phyloP scores from a whole-genome alignment of 2,888 invertebrate genomes.

The Hedychridium roseum region DNA sequence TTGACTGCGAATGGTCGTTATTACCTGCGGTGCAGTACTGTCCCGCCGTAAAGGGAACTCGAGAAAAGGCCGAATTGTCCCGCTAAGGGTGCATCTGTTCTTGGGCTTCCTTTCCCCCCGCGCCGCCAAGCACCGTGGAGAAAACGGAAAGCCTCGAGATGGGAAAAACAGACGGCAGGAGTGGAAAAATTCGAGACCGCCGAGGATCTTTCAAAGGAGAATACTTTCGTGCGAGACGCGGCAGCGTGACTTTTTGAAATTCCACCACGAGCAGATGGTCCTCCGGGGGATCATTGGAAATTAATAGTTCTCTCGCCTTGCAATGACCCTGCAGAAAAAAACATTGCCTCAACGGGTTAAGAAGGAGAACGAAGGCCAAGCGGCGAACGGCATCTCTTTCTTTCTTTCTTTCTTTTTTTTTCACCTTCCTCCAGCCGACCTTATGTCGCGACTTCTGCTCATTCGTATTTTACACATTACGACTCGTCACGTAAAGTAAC shows the following conservation, averaged over 20 bases:
- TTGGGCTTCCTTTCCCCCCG: slow-evolving; percentile 37
- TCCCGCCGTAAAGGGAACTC: background rate
- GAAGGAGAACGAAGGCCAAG: background rate
- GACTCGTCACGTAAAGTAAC: too few relatives aligned
- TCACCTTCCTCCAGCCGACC: too few relatives aligned
- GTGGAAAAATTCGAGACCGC: slow-evolving; percentile 9
- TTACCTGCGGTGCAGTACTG: slow-evolving; percentile 22
- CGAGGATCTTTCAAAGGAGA: background rate
- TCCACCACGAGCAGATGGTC: slow-evolving; percentile 50
- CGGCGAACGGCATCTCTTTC: background rate
- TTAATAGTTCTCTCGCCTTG: slow-evolving; percentile 52
- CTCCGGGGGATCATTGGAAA: slow-evolving; percentile 53
- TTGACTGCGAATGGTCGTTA: slow-evolving; percentile 20
- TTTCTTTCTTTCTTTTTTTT: background rate
- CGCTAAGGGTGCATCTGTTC: slow-evolving; percentile 44
- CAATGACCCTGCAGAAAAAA: too few relatives aligned
- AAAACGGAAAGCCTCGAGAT: slow-evolving; percentile 28
- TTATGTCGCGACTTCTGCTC: too few relatives aligned
- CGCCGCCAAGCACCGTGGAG: slow-evolving; percentile 10
- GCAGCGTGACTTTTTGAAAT: slow-evolving; percentile 49
- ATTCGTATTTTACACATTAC: too few relatives aligned
- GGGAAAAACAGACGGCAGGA: slow-evolving; percentile 16
- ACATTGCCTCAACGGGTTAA: background rate
- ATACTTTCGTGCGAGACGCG: slow-evolving; percentile 18
- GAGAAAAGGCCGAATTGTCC: slow-evolving; percentile 1